Percentiles rank a stretch among this genome's conserved stretches.
Conservation (phyloP, 2,113 vertebrate species). For the Tamias sibiricus region DNA sequence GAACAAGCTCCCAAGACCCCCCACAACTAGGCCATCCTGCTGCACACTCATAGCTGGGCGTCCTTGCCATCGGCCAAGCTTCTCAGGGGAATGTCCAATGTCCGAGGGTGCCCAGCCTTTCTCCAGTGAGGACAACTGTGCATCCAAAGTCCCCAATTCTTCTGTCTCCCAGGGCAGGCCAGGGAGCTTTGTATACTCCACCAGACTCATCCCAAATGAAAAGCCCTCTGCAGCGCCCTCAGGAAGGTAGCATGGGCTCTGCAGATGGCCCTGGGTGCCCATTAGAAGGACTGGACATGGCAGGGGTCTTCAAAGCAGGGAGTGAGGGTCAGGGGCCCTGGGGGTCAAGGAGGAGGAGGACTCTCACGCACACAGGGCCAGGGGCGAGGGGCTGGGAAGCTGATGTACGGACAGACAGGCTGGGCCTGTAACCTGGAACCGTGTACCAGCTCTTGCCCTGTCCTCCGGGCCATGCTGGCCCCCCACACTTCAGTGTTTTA, state of each 20-base stretch:
- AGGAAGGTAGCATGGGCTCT: not conserved
- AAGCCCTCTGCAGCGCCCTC: not conserved
- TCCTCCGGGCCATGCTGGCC: not conserved
- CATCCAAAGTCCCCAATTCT: rapidly evolving
- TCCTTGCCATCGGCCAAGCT: not conserved
- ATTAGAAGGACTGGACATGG: not conserved
- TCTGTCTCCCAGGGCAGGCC: not conserved
- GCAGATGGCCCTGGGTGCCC: not conserved
- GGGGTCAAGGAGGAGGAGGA: not conserved
- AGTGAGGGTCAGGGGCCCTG: no score
- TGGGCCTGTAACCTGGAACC: no score
- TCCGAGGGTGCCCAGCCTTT: not conserved
- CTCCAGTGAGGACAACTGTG: not conserved
- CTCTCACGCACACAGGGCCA: no score
- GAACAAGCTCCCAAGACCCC: rapidly evolving
- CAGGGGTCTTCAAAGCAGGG: not conserved
- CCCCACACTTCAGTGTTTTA: not conserved
- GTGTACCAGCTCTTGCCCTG: not conserved
- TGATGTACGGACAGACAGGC: no score
- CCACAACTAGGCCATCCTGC: not conserved
- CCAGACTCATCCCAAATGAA: not conserved
- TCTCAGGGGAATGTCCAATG: not conserved
- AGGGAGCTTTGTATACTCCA: not conserved
- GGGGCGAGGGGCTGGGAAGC: not conserved
- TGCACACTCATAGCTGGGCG: not conserved